Conservation (phyloP, 2,888 invertebrate genomes). For the Yponomeuta malinellus region DNA sequence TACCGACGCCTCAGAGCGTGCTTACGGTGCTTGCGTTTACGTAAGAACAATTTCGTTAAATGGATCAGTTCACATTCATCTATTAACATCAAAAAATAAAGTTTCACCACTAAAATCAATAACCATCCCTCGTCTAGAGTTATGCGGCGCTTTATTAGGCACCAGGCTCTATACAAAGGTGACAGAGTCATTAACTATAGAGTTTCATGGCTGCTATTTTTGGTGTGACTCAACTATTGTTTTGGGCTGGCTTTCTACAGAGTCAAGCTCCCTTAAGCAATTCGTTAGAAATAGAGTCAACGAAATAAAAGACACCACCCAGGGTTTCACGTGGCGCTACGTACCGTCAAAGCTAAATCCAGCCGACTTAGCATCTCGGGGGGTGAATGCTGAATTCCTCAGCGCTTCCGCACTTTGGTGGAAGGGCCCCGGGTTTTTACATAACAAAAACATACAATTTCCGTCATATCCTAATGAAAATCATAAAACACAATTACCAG, state of each 20-base stretch:
- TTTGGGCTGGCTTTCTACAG: slow-evolving; percentile 16
- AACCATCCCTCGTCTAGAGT: slow-evolving; percentile 20
- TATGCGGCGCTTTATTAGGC: background rate
- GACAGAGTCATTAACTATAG: slow-evolving; percentile 1
- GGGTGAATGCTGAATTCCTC: background rate
- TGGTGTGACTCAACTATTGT: slow-evolving; percentile 22
- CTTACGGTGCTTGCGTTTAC: slow-evolving; percentile 21
- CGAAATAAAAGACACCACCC: slow-evolving; percentile 21
- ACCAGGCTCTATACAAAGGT: slow-evolving; percentile 16
- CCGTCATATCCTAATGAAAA: too few relatives aligned
- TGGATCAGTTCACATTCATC: slow-evolving; percentile 10
- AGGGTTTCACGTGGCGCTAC: slow-evolving; percentile 10
- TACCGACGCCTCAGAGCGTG: slow-evolving; percentile 18
- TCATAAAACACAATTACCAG: too few relatives aligned
- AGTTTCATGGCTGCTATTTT: slow-evolving; percentile 3
- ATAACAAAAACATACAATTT: too few relatives aligned
- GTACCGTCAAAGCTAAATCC: slow-evolving; percentile 14
- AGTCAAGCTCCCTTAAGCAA: slow-evolving; percentile 18
- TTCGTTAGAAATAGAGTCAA: slow-evolving; percentile 24
- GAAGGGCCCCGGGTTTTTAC: slow-evolving; percentile 9
- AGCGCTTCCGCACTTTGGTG: slow-evolving; percentile 12
- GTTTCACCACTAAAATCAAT: slow-evolving; percentile 21
- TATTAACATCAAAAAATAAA: slow-evolving; percentile 19
- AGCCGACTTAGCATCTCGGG: slow-evolving; percentile 7
- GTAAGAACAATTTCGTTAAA: slow-evolving; percentile 7